Conservation (phyloP, 2,113 vertebrate genomes). For the Hylia prasina region DNA sequence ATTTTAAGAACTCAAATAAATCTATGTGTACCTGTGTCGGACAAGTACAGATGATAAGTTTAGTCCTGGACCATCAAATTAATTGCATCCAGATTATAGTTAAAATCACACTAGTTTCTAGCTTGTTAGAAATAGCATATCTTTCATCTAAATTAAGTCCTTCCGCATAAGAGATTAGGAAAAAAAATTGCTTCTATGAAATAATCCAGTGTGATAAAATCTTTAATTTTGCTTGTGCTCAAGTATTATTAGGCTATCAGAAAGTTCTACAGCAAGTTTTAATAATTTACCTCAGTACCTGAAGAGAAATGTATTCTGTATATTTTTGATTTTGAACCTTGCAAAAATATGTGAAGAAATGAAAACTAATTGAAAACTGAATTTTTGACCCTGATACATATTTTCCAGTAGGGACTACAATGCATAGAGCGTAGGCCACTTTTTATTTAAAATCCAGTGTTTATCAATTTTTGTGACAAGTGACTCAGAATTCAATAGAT, state of each 20-base stretch:
- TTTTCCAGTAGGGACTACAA: background rate
- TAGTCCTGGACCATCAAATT: background rate
- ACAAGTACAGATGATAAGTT: background rate
- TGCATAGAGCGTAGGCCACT: accelerated
- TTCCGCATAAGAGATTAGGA: background rate
- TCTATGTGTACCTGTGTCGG: background rate
- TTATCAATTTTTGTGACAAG: background rate
- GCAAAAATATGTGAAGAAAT: background rate
- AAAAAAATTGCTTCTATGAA: background rate
- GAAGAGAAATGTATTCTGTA: background rate
- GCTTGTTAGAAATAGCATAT: background rate
- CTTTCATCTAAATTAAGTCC: background rate
- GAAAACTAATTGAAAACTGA: background rate
- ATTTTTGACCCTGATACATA: background rate
- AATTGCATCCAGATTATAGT: background rate
- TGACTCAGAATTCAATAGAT: background rate
- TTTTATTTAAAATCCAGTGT: background rate
- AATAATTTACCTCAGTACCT: background rate
- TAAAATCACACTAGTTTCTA: background rate
- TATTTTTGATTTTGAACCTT: background rate
- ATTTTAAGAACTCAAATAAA: background rate
- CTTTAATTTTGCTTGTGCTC: background rate
- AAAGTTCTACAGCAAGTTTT: background rate
- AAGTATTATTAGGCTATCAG: background rate
- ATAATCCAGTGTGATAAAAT: background rate